Conservation (phyloP, 1,140 invertebrate species). For the Sminthurinus signatus region DNA sequence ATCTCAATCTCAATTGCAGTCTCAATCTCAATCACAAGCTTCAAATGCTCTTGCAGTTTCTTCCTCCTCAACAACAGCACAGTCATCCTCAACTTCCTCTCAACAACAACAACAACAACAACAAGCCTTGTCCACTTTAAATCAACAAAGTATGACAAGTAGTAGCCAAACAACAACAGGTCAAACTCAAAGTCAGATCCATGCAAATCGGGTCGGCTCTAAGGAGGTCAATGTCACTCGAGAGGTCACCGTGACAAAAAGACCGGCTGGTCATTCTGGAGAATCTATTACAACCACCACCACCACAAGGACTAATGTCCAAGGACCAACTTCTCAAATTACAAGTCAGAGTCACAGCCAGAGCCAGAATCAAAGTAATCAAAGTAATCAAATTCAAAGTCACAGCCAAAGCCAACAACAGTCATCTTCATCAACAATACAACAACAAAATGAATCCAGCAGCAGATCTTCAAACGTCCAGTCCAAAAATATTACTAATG, state of each 20-base stretch:
- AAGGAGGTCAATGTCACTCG: slow-evolving; percentile 34
- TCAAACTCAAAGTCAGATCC: slow-evolving; percentile 11
- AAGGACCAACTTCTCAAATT: no score
- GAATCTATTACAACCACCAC: slow-evolving; percentile 21
- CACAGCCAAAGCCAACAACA: slow-evolving; percentile 3
- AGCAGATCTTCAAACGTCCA: not conserved
- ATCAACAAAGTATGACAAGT: not conserved
- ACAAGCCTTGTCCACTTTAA: no score
- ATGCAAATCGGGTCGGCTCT: slow-evolving; percentile 28
- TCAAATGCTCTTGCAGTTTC: not conserved
- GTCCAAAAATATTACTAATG: no score
- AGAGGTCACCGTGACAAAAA: slow-evolving; percentile 39
- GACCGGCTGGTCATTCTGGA: slow-evolving; percentile 10
- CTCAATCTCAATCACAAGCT: slow-evolving; percentile 7
- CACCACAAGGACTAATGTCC: no score
- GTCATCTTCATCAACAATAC: not conserved
- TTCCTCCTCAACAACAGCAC: not conserved
- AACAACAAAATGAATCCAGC: not conserved
- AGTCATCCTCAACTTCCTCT: not conserved
- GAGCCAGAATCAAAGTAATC: no score
- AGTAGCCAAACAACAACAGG: not conserved
- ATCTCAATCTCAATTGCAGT: no score
- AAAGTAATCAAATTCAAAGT: no score
- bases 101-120: not conserved
- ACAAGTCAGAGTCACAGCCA: no score